Evolutionary conservation across 2,113 vertebrate species (phyloP), one percentile per base, ranked within the genome.

Genomic region (Phrynocephalus versicolor): DNA sequence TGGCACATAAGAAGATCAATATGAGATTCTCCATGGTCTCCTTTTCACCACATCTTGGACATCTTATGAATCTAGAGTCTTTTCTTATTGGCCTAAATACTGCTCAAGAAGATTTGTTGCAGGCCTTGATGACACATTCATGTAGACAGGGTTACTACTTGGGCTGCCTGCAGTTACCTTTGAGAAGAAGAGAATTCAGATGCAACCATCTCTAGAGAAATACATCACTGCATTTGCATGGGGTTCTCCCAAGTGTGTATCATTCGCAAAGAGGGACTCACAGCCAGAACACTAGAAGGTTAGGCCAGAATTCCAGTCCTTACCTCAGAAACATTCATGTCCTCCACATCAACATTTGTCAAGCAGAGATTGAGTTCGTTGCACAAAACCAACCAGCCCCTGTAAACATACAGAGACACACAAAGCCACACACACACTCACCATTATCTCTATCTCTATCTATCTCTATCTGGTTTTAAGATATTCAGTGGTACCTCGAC

Each of bases 1-100:
- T 21, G 72, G 33, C 62, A 70, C 88, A 60, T 69, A 37, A 81
- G 79, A 91, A 87, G 84, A 91, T 88, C 85, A 89, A 60, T 82
- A 65, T 8, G n/a, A 88, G 91, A 84, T 85, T 65, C 72, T 74
- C 16, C 92, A 30, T 7, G 69, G 13, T 58, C 39, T 1, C 51
- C 35, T 82, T 88, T 55, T 83, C 83, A 60, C 45, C 71, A 60
- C 39, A 41, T 35, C 77, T 76, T 37, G 37, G 72, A 65, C 62
- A 33, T 73, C 12, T 77, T 35, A 75, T 14, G 60, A 92, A 89
- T 83, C 18, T 37, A 16, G 55, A 41, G 39, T 27, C 37, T 71
- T 90, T 83, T 67, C 1, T 85, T 80, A 74, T 65, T 45, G 58
- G 33, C 41, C 23, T 51, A n/a, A 62, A 57, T 45, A 27, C 67